These are phyloP conservation scores for Bothrops jararaca DNA, from an alignment of 2,113 vertebrate species.

Conservation along the genomic window DNA sequence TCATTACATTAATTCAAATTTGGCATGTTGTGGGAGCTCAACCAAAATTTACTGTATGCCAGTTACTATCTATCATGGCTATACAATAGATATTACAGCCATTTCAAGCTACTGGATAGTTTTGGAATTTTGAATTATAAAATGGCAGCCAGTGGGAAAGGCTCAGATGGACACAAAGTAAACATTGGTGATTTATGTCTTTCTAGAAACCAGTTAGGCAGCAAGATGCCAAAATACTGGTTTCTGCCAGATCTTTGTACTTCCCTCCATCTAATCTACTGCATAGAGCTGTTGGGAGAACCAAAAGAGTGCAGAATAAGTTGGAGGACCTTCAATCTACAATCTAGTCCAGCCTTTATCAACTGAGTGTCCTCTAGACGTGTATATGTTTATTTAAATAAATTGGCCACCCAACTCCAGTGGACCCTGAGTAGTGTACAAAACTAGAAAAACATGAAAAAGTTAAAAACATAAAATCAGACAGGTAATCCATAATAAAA, in stretches of 20 bases:
- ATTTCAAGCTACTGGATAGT: neutral
- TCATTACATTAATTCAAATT: neutral
- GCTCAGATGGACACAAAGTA: neutral
- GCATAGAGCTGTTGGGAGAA: neutral
- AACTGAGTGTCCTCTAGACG: neutral
- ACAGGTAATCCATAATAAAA: neutral
- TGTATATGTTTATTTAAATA: neutral
- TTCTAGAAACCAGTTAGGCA: neutral
- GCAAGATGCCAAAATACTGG: neutral
- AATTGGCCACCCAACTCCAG: neutral
- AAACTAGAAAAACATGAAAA: neutral
- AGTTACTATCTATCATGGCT: neutral
- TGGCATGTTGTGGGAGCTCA: neutral
- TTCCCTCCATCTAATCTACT: neutral
- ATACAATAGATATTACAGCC: neutral
- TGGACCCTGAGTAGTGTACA: neutral
- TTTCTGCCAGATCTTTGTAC: neutral
- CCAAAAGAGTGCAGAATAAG: neutral
- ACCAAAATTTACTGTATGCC: neutral
- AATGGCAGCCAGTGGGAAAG: neutral
- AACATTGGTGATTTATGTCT: neutral
- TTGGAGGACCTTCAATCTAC: neutral
- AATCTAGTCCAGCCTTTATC: neutral
- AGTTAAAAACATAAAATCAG: neutral
- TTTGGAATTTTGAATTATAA: neutral